A percentile compares a stretch with the other conserved stretches of the same genome.
Conservation (phyloP, 2,113 vertebrate genomes). For the sheep (Ovis aries) region ARS-UI_Ramb_v3.0 NC_056056.1:15924501-15925000, state of each 20-base stretch:
- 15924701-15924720: background rate
- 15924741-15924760: background rate
- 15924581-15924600: background rate
- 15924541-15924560: background rate
- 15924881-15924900: background rate
- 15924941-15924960: background rate
- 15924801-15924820: background rate
- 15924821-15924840: background rate
- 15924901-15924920: background rate
- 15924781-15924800: background rate
- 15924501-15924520: background rate
- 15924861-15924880: background rate
- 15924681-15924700: background rate
- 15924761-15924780: background rate
- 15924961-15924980: background rate
- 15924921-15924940: background rate
- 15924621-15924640: background rate
- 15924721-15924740: background rate
- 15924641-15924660: background rate
- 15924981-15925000: background rate
- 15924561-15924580: background rate
- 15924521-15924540: background rate
- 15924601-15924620: background rate
- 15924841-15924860: background rate
- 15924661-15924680: background rate